Evolutionary conservation across 2,797 vertebrate species (phyloP).

Genomic region (Anguilla obscura): DNA sequence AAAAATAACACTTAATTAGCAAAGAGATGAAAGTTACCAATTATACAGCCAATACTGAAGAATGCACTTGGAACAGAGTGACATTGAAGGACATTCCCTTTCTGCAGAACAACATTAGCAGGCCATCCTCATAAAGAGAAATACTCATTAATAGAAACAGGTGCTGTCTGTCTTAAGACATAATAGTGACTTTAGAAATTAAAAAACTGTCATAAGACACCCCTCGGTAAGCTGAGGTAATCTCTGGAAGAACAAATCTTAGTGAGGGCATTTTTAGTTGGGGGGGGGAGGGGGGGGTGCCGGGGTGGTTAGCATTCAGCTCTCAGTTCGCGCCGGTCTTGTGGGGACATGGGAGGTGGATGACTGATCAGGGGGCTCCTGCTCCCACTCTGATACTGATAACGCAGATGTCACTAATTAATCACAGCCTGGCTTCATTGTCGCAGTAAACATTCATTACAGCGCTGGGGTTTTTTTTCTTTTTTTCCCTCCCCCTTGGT

Average conservation of each 20-base stretch:
- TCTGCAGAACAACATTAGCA: neutral
- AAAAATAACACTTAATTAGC: neutral
- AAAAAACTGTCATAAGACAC: neutral
- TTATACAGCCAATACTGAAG: neutral
- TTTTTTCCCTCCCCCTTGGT: neutral
- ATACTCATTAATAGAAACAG: neutral
- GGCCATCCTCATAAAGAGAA: neutral
- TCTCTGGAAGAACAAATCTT: neutral
- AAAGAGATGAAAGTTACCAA: neutral
- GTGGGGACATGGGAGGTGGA: conserved; percentile 36
- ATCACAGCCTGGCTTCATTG: conserved; percentile 56
- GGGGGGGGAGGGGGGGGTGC: conserved; percentile 18
- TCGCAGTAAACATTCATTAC: conserved; percentile 41
- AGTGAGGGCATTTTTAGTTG: neutral
- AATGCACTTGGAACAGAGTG: neutral
- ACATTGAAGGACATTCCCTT: neutral
- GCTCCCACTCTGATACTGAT: conserved; percentile 55
- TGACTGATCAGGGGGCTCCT: conserved; percentile 56
- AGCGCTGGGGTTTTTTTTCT: neutral
- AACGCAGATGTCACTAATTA: conserved; percentile 59
- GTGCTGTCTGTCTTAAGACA: neutral
- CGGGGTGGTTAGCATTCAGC: conserved; percentile 47
- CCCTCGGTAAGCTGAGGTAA: neutral
- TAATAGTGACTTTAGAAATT: neutral
- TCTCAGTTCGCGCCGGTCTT: neutral